Percentiles rank a stretch among this genome's conserved stretches.
Evolutionary conservation across 2,113 vertebrate genomes (phyloP).

Genomic region (Ranitomeya variabilis): DNA sequence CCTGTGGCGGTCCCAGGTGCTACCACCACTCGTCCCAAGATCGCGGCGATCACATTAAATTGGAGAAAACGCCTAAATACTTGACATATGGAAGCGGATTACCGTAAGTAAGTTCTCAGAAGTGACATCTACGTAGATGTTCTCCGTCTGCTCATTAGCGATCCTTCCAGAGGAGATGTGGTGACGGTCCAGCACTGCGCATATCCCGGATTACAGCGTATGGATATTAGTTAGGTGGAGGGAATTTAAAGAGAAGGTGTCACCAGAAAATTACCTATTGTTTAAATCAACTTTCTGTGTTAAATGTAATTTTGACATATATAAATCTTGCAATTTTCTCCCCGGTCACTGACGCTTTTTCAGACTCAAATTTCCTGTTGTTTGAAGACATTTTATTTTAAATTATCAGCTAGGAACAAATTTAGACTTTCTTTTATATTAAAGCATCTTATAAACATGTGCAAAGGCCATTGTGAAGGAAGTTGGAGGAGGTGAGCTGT

Average conservation of each 20-base stretch:
- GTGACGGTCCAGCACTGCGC: neutral
- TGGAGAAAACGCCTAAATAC: constrained; percentile 70
- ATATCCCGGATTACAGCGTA: neutral
- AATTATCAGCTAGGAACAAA: too few species aligned
- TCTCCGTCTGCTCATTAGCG: constrained; percentile 23
- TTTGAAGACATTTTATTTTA: too few species aligned
- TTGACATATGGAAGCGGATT: constrained; percentile 70
- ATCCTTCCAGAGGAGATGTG: neutral
- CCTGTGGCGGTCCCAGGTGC: constrained; percentile 65
- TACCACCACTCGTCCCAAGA: constrained; percentile 69
- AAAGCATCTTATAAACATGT: too few species aligned
- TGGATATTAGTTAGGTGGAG: neutral
- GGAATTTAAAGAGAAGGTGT: neutral
- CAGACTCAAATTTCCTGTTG: too few species aligned
- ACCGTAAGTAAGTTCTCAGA: constrained; percentile 69
- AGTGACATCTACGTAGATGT: constrained; percentile 65
- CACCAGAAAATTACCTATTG: neutral
- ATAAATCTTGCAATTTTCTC: too few species aligned
- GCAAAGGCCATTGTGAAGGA: too few species aligned
- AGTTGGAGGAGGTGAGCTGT: too few species aligned
- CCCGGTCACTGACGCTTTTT: too few species aligned
- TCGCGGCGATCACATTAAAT: constrained; percentile 69
- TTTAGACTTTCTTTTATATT: too few species aligned
- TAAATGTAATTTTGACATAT: too few species aligned
- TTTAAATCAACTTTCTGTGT: too few species aligned